phyloP scores from a whole-genome alignment of 2,888 invertebrate genomes.

The Aphidius colemani region DNA sequence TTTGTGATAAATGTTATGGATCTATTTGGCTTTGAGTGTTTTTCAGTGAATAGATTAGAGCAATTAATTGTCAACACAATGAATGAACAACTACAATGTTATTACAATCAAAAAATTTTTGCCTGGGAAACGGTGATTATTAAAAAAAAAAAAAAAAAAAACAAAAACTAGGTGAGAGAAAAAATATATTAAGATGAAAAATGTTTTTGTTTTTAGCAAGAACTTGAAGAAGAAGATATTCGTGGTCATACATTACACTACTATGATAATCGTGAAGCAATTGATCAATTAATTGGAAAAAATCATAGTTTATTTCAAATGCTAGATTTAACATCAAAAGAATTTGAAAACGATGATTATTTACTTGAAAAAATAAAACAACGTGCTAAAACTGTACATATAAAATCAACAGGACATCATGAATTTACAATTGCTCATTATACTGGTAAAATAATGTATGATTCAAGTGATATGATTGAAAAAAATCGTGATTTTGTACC shows the following conservation, averaged over 20 bases:
- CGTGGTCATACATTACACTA: conserved; percentile 74
- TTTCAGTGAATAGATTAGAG: conserved; percentile 81
- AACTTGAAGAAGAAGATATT: conserved; percentile 78
- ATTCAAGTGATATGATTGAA: conserved; percentile 80
- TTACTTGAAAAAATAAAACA: conserved; percentile 70
- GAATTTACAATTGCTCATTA: conserved; percentile 88
- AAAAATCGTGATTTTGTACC: conserved; percentile 91
- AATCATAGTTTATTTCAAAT: conserved; percentile 82
- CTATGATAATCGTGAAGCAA: conserved; percentile 85
- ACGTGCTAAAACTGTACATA: conserved; percentile 63
- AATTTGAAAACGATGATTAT: conserved; percentile 71
- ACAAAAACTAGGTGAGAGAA: not conserved
- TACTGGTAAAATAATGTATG: conserved; percentile 86
- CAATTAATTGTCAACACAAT: conserved; percentile 87
- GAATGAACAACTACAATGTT: conserved; percentile 92
- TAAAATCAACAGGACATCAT: conserved; percentile 66
- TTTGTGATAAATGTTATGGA: conserved; percentile 83
- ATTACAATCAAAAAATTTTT: conserved; percentile 90
- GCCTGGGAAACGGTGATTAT: conserved; percentile 80
- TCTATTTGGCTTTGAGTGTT: conserved; percentile 92
- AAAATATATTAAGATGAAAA: not conserved
- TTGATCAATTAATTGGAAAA: conserved; percentile 86
- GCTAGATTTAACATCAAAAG: conserved; percentile 85
- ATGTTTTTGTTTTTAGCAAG: conserved; percentile 62
- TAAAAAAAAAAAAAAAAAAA: not conserved